A percentile compares a stretch with the other conserved stretches of the same genome.
Conservation (phyloP, 2,888 invertebrate species). For the Onthophagus sagittarius region DNA sequence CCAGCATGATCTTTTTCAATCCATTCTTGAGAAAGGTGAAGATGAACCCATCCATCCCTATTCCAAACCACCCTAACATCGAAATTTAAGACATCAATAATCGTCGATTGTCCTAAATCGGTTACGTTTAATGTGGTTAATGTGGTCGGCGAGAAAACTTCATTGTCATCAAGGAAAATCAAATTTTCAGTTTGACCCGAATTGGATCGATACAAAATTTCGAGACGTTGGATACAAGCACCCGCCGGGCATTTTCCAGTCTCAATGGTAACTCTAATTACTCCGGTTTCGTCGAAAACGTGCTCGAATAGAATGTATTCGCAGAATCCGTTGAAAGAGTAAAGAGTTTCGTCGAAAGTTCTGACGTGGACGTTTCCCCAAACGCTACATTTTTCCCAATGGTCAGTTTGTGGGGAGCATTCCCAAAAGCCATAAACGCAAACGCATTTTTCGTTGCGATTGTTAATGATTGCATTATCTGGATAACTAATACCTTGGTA, state of each 20-base stretch:
- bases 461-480: background rate
- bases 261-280: background rate
- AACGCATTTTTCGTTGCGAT: background rate
- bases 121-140: background rate
- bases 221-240: background rate
- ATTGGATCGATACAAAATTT: background rate
- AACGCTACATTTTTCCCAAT: background rate
- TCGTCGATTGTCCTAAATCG: background rate
- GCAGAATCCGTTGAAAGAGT: background rate
- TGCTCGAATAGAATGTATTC: slow-evolving; percentile 1
- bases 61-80: background rate
- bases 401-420: background rate
- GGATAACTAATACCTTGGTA: background rate
- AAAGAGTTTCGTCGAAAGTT: background rate
- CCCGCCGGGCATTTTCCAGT: background rate
- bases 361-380: background rate
- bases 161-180: background rate
- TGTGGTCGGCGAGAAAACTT: background rate
- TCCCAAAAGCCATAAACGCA: background rate
- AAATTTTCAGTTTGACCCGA: background rate
- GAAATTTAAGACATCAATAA: background rate
- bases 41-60: background rate
- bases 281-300: background rate
- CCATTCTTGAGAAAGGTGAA: background rate
- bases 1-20: background rate